phyloP scores from a whole-genome alignment of 2,888 invertebrate species.

The Parthenolecanium corni region DNA sequence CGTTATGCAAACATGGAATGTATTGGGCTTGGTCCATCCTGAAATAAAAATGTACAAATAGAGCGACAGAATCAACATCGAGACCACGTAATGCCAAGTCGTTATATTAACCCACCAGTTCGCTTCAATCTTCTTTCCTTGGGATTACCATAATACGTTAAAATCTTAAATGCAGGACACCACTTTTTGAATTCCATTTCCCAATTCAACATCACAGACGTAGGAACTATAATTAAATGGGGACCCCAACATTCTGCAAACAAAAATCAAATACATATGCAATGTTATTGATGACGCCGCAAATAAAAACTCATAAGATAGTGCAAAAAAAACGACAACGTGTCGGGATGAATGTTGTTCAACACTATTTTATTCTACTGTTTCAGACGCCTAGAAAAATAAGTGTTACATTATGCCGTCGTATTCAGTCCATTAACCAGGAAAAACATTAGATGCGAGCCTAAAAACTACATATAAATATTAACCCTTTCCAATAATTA shows the following conservation, averaged over 20 bases:
- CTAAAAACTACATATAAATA: too few relatives aligned
- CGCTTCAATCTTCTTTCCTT: constrained; percentile 87
- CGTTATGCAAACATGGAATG: constrained; percentile 96
- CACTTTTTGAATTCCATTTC: constrained; percentile 99
- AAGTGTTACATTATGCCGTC: too few relatives aligned
- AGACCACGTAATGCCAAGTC: not conserved
- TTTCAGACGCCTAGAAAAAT: too few relatives aligned
- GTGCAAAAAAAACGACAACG: not conserved
- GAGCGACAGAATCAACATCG: not conserved
- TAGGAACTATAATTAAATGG: constrained; percentile 96
- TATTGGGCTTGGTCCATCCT: constrained; percentile 96
- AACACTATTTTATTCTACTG: not conserved
- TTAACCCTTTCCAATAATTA: too few relatives aligned
- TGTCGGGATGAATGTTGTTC: not conserved
- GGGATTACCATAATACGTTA: constrained; percentile 94
- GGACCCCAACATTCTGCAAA: constrained; percentile 82
- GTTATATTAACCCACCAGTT: constrained; percentile 40
- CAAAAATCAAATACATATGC: constrained; percentile 20
- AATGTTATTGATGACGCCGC: not conserved
- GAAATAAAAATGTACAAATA: constrained; percentile 27
- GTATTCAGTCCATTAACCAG: too few relatives aligned
- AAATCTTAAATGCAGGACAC: constrained; percentile 98
- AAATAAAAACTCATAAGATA: not conserved
- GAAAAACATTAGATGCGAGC: too few relatives aligned
- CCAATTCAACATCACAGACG: constrained; percentile 99